A percentile compares a stretch with the other conserved stretches of the same genome.
Evolutionary conservation across 2,888 invertebrate genomes (phyloP).

Genomic region (Nomada flava): DNA sequence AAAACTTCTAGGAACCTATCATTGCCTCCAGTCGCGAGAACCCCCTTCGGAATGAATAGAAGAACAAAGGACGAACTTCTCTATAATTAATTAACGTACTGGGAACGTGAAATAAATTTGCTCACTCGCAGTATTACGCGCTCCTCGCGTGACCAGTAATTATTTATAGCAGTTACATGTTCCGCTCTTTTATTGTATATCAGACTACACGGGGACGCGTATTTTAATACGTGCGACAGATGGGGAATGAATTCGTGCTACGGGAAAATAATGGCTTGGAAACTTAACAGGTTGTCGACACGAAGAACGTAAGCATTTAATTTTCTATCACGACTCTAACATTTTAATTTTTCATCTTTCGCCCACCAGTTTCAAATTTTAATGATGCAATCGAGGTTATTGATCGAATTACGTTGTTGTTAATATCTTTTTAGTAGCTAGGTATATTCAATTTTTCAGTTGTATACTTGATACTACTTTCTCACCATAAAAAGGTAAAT

Average conservation of each 20-base stretch:
- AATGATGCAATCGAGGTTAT: no score
- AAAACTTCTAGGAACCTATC: neutral
- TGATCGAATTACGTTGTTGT: no score
- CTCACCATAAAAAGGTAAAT: no score
- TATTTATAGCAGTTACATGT: constrained; percentile 14
- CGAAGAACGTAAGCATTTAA: neutral
- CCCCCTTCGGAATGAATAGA: neutral
- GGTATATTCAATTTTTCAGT: no score
- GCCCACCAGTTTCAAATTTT: no score
- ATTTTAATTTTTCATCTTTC: no score
- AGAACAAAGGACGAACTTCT: constrained; percentile 12
- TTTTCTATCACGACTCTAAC: neutral
- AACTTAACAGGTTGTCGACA: constrained; percentile 3
- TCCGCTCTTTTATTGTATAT: neutral
- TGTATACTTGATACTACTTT: no score
- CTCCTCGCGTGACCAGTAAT: constrained; percentile 24
- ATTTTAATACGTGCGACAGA: neutral
- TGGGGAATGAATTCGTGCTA: neutral
- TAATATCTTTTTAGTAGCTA: no score
- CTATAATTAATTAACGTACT: constrained; percentile 20
- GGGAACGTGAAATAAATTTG: constrained; percentile 10
- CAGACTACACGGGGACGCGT: neutral
- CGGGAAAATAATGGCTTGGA: neutral
- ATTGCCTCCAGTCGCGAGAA: neutral
- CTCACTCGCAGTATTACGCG: neutral